phyloP scores from a whole-genome alignment of 2,113 vertebrate species.

The Centrocercus urophasianus region DNA sequence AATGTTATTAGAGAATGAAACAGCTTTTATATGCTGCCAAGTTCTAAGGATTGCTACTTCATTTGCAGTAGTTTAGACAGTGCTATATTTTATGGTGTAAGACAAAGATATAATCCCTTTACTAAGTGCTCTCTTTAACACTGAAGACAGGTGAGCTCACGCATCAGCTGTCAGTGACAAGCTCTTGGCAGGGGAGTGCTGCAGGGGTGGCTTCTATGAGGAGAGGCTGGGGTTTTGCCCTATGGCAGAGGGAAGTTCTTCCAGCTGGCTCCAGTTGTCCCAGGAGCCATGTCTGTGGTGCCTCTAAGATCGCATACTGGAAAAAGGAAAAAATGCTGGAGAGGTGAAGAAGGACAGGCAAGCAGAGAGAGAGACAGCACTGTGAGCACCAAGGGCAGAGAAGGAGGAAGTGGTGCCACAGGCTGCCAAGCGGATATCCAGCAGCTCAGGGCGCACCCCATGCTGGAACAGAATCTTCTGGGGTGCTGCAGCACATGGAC shows the following conservation, averaged over 20 bases:
- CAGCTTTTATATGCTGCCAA: neutral
- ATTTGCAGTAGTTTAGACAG: accelerated
- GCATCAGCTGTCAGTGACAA: accelerated
- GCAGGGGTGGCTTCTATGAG: neutral
- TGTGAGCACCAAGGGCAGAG: neutral
- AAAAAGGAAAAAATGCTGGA: neutral
- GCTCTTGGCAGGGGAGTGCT: neutral
- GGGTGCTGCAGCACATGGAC: neutral
- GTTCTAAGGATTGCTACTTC: neutral
- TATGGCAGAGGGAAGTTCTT: accelerated
- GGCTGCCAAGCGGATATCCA: neutral
- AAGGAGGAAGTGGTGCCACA: accelerated
- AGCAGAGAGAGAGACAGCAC: neutral
- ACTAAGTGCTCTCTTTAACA: neutral
- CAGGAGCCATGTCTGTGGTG: accelerated
- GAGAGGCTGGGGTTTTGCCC: neutral
- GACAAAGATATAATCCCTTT: neutral
- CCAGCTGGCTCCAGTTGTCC: neutral
- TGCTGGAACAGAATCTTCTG: too few species aligned
- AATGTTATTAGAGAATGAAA: neutral
- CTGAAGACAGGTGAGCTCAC: neutral
- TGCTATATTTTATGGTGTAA: neutral
- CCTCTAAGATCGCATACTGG: neutral
- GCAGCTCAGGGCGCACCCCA: too few species aligned
- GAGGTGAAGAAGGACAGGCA: neutral